Percentiles rank a stretch among this genome's conserved stretches.
These are phyloP conservation scores for Parascotia fuliginaria DNA, from an alignment of 2,888 invertebrate genomes.

Conservation along the genomic window DNA sequence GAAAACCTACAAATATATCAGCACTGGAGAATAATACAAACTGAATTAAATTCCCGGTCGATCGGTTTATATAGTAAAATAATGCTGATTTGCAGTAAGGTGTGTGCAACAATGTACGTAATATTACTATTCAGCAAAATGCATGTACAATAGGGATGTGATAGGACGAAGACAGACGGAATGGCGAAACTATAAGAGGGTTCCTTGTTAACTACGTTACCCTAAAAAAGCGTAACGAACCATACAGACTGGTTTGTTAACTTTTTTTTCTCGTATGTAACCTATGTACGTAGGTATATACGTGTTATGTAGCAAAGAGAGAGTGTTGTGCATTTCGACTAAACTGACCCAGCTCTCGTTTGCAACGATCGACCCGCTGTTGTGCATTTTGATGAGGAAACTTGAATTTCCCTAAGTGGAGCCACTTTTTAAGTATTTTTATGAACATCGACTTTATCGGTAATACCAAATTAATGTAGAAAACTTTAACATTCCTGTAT, in stretches of 20 bases:
- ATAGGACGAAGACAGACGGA: too few relatives aligned
- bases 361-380: constrained; percentile 1
- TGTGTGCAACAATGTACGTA: too few relatives aligned
- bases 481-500: background rate
- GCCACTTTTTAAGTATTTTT: constrained; percentile 4
- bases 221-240: background rate
- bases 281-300: background rate
- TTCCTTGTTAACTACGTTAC: too few relatives aligned
- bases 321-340: background rate
- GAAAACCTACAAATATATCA: too few relatives aligned
- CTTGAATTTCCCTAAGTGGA: constrained; percentile 7
- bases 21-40: too few relatives aligned
- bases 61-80: too few relatives aligned
- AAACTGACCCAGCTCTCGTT: background rate
- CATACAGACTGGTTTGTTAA: background rate
- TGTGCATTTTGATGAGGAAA: constrained; percentile 16
- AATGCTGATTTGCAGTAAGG: too few relatives aligned
- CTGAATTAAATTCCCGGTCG: too few relatives aligned
- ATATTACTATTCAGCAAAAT: too few relatives aligned
- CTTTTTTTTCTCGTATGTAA: background rate
- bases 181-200: too few relatives aligned
- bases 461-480: background rate
- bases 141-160: too few relatives aligned
- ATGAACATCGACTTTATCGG: background rate
- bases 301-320: background rate